These are phyloP conservation scores for Uropsilus gracilis DNA, from an alignment of 2,113 vertebrate genomes.

Conservation along the genomic window DNA sequence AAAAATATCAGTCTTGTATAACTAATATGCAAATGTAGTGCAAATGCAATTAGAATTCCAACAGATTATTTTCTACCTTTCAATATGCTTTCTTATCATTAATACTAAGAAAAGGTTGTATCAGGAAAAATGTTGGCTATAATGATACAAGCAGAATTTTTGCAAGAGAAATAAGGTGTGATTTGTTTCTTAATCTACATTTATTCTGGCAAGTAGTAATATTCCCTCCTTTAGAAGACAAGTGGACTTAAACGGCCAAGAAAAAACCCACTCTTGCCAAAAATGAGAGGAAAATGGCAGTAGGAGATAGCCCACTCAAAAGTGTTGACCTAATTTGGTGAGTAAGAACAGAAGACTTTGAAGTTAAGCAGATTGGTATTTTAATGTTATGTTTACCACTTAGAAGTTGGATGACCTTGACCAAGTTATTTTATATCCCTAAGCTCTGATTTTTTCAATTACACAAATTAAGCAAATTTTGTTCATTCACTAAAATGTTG, in stretches of 20 bases:
- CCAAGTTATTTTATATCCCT: neutral
- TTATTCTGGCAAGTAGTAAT: neutral
- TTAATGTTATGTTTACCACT: neutral
- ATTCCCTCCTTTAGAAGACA: neutral
- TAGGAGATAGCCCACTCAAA: neutral
- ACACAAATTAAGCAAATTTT: neutral
- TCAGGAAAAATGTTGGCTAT: neutral
- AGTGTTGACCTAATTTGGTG: neutral
- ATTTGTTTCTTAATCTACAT: constrained; percentile 46
- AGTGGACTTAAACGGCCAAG: neutral
- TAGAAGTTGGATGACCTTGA: neutral
- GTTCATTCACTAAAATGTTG: neutral
- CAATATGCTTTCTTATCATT: constrained; percentile 30
- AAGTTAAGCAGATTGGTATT: neutral
- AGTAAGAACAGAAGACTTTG: neutral
- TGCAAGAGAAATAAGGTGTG: constrained; percentile 29
- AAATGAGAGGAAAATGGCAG: neutral
- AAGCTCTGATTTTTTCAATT: neutral
- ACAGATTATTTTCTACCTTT: neutral
- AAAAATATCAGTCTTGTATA: neutral
- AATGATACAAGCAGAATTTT: neutral
- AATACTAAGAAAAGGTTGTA: neutral
- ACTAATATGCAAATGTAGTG: neutral
- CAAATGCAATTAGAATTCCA: neutral
- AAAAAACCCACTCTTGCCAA: neutral